These are phyloP conservation scores for Nyctalus aviator DNA, from an alignment of 2,797 vertebrate species.

Conservation along the genomic window DNA sequence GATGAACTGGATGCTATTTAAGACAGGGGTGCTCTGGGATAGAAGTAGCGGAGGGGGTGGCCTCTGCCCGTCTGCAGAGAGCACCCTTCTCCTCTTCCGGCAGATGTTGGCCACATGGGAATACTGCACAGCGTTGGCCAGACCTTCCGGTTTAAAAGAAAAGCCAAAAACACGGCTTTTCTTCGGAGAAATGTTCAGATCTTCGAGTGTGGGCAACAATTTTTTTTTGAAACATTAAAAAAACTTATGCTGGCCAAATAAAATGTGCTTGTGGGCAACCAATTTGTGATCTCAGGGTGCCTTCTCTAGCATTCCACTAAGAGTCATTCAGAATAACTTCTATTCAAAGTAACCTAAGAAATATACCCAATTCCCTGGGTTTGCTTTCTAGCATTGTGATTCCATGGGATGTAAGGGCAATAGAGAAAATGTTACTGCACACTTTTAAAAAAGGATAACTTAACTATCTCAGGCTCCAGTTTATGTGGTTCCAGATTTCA, in stretches of 20 bases:
- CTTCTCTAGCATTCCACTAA: conserved; percentile 1
- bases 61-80: not conserved
- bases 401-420: not conserved
- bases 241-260: not conserved
- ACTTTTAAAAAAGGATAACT: conserved; percentile 20
- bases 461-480: not conserved
- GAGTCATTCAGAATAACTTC: conserved; percentile 9
- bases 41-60: no score
- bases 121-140: not conserved
- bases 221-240: not conserved
- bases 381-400: conserved; percentile 25
- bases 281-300: not conserved
- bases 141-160: conserved; percentile 21
- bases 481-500: conserved; percentile 50
- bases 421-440: conserved; percentile 26
- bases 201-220: not conserved
- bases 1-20: not conserved
- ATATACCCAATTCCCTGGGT: not conserved
- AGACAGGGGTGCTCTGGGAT: not conserved
- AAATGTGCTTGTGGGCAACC: not conserved
- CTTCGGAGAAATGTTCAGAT: conserved; percentile 22
- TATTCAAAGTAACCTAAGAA: conserved; percentile 45
- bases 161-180: conserved; percentile 22
- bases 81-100: not conserved
- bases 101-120: not conserved